These are phyloP conservation scores for Cladorhizidae sp. DNA, from an alignment of 37 sponge, comb jelly and placozoan species.

Conservation along the genomic window DNA sequence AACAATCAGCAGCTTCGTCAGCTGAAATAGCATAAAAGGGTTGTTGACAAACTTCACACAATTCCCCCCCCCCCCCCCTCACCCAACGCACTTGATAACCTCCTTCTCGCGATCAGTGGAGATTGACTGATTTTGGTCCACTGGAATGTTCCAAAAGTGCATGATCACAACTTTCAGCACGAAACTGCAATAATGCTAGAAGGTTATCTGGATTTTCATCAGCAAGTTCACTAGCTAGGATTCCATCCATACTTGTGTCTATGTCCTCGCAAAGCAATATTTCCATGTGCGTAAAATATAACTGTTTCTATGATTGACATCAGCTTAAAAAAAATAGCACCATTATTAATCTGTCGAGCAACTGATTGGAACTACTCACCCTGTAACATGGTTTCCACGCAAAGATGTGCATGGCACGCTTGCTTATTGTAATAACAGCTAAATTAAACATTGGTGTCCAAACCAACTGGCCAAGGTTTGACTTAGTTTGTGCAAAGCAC, in stretches of 20 bases:
- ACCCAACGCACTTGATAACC: constrained; percentile 1
- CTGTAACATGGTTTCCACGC: constrained; percentile 8
- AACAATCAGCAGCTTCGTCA: constrained; percentile 8
- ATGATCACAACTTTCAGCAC: constrained; percentile 6
- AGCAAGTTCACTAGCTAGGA: not conserved
- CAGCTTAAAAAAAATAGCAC: not conserved
- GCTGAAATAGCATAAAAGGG: constrained; percentile 7
- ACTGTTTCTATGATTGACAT: constrained; percentile 5
- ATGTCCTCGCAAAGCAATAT: constrained; percentile 26
- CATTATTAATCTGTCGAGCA: constrained; percentile 1
- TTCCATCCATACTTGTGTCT: not conserved
- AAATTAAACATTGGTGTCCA: constrained; percentile 8
- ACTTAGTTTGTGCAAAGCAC: constrained; percentile 7
- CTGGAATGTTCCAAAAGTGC: constrained; percentile 9
- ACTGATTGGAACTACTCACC: constrained; percentile 1
- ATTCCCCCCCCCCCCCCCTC: not conserved
- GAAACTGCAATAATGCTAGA: constrained; percentile 13
- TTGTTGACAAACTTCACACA: constrained; percentile 7
- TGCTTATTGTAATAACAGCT: not conserved
- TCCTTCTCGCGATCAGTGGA: constrained; percentile 1
- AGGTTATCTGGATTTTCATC: constrained; percentile 8
- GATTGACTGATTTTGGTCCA: constrained; percentile 1
- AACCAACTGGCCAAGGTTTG: constrained; percentile 2
- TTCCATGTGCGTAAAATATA: not conserved
- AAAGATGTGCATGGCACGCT: not conserved